phyloP scores from a whole-genome alignment of 2,113 vertebrate genomes.

The Amphiprion ocellaris region DNA sequence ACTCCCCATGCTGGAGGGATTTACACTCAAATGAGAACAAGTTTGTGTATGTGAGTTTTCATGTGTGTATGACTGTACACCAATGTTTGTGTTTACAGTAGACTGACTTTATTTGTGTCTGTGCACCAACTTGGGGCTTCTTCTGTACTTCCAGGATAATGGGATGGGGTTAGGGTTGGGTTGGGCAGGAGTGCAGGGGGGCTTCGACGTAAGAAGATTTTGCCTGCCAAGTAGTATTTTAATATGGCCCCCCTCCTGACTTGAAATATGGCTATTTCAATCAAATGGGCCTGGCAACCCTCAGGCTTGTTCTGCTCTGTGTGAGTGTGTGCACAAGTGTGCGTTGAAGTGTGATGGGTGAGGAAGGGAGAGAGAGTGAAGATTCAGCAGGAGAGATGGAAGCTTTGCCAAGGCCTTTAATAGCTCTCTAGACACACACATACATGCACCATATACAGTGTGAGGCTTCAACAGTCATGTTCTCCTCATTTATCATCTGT shows the following conservation, averaged over 20 bases:
- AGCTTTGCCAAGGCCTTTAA: slow-evolving; percentile 34
- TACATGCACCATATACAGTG: not conserved
- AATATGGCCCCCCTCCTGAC: slow-evolving; percentile 30
- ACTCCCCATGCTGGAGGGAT: slow-evolving; percentile 44
- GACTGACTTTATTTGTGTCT: slow-evolving; percentile 17
- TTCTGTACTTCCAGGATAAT: slow-evolving; percentile 13
- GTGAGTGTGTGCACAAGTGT: slow-evolving; percentile 2
- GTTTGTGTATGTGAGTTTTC: not conserved
- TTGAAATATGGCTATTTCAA: slow-evolving; percentile 67
- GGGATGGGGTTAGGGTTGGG: not conserved
- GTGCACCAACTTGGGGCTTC: slow-evolving; percentile 8
- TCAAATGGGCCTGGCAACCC: slow-evolving; percentile 41
- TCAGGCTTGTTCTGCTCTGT: slow-evolving; percentile 44
- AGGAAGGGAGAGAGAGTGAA: not conserved
- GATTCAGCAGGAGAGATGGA: slow-evolving; percentile 9
- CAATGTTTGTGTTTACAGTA: slow-evolving; percentile 26
- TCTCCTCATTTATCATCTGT: too few relatives aligned
- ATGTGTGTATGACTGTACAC: slow-evolving; percentile 1
- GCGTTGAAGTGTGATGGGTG: slow-evolving; percentile 8
- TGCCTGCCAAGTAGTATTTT: slow-evolving; percentile 52
- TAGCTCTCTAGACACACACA: slow-evolving; percentile 2
- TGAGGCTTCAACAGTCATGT: not conserved
- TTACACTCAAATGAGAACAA: slow-evolving; percentile 47
- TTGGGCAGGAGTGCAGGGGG: not conserved
- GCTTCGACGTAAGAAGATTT: slow-evolving; percentile 22